These are phyloP conservation scores for Ceratotherium simum DNA, from an alignment of 2,113 vertebrate genomes.

Conservation along the genomic window DNA sequence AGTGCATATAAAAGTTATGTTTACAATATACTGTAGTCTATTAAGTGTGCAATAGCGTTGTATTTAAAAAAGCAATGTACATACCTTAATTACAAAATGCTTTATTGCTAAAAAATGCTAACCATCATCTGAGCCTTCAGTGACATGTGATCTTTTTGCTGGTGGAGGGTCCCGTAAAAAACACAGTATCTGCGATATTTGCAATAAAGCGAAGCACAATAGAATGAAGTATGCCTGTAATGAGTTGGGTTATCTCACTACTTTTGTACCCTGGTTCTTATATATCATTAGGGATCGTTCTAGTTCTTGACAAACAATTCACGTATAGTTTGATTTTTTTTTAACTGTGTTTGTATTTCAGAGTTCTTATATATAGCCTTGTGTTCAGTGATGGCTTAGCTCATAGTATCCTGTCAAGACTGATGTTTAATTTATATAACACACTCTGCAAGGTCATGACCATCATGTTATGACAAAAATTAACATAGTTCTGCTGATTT, in stretches of 20 bases:
- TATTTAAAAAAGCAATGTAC: too few relatives aligned
- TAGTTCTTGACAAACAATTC: slow-evolving; percentile 40
- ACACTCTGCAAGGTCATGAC: neutral
- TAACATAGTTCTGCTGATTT: neutral
- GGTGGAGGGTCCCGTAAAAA: too few relatives aligned
- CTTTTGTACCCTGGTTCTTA: neutral
- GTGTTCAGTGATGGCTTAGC: slow-evolving; percentile 38
- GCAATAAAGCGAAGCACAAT: too few relatives aligned
- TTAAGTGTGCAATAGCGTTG: too few relatives aligned
- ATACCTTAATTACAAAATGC: too few relatives aligned
- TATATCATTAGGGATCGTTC: neutral
- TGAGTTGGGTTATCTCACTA: slow-evolving; percentile 21
- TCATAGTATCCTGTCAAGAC: neutral
- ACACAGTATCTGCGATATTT: too few relatives aligned
- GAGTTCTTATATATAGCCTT: slow-evolving; percentile 38
- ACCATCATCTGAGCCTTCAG: too few relatives aligned
- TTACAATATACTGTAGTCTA: too few relatives aligned
- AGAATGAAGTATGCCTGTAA: neutral
- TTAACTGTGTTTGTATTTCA: slow-evolving; percentile 41
- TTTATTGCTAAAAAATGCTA: too few relatives aligned
- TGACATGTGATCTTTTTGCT: too few relatives aligned
- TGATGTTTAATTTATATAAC: slow-evolving; percentile 54
- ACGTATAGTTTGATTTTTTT: neutral
- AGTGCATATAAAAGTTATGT: too few relatives aligned
- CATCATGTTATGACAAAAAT: slow-evolving; percentile 28